phyloP scores from a whole-genome alignment of 2,113 vertebrate genomes.

The Brienomyrus brachyistius region DNA sequence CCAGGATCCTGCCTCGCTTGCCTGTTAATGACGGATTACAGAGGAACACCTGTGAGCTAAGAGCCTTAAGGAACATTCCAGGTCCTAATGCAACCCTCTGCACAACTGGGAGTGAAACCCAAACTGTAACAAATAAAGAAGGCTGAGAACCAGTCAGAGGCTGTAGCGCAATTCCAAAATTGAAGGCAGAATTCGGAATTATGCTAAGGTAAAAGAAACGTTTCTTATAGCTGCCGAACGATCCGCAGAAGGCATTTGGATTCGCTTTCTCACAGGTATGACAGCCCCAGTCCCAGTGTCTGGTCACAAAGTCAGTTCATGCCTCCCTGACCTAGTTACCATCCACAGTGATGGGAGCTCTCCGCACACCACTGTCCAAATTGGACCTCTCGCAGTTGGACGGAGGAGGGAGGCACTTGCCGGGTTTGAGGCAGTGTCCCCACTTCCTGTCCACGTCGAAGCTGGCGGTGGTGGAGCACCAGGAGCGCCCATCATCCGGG shows the following conservation, averaged over 20 bases:
- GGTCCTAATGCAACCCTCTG: not conserved
- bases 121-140: not conserved
- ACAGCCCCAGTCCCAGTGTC: no score
- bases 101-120: not conserved
- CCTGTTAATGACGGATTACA: not conserved
- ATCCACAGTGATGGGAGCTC: not conserved
- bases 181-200: not conserved
- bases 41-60: not conserved
- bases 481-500: conserved; percentile 37
- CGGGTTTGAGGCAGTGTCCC: conserved; percentile 80
- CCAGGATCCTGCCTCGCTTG: not conserved
- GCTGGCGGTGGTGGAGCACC: conserved; percentile 77
- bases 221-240: not conserved
- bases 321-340: not conserved
- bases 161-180: not conserved
- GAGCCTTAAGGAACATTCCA: conserved; percentile 1
- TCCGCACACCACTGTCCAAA: not conserved
- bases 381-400: not conserved
- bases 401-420: conserved; percentile 42
- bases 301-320: no score
- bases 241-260: not conserved
- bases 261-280: not conserved
- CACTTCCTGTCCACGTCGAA: conserved; percentile 60
- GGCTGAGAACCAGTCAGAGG: not conserved
- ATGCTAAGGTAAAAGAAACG: not conserved